Evolutionary conservation across 2,113 vertebrate species (phyloP), one percentile per base, ranked within the genome.

Genomic region (Chitala chitala): DNA sequence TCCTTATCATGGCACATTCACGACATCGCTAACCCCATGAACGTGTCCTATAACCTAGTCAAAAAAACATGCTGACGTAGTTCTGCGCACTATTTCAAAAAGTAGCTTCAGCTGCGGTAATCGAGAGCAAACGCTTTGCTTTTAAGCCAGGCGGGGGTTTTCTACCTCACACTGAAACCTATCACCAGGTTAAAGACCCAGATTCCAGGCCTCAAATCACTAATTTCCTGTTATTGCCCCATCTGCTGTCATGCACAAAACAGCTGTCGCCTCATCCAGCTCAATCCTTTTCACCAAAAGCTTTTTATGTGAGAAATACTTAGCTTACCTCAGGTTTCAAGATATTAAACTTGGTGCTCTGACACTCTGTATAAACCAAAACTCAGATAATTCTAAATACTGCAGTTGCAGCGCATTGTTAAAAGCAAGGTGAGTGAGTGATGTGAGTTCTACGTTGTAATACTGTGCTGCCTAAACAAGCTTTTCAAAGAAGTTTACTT

Each of bases 351-450:
- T 9, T 63, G 20, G 38, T 36, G 59, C 59, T 63, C 59, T 63
- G 59, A 63, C 38, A 29, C 38, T 33, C 38, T 38, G 59, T 63
- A 68, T 42, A 46, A 68, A 68, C 42, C 8, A 10, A 68, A 65
- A 42, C 42, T 46, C 0, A 24, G 12, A 48, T 48, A 42, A 68
- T 31, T 48, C n/a, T 24, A 63, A 48, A 68, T 26, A 24, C 42
- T 66, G 64, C 22, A 68, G 38, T 68, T 48, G 42, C 64, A 26
- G n/a, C 64, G 26, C 46, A 46, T 42, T 68, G 20, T 46, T 48
- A 68, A 68, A 68, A 44, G 59, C 59, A 63, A 33, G n/a, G 31
- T 63, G 38, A 63, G n/a, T 46, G 64, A 48, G n/a, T 7, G 64
- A 48, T 10, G 64, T 12, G 40, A 13, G 3, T 38, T 66, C 36